Evolutionary conservation across 2,797 vertebrate genomes (phyloP).

Genomic region (Rhabdomys pumilio): DNA sequence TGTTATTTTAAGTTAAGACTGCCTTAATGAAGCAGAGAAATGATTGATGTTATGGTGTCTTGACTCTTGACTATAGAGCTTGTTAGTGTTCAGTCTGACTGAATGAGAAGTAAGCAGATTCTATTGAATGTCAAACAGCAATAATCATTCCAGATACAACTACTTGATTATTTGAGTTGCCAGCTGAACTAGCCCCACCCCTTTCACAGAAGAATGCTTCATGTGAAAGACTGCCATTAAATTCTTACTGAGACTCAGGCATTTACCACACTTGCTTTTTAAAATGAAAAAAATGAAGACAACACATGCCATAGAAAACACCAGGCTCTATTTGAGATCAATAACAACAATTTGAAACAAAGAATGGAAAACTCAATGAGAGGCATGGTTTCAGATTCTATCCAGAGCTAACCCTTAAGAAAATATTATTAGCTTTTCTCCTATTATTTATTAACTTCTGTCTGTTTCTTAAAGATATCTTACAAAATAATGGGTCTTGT

Average conservation of each 20-base stretch:
- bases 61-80: not conserved
- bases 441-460: not conserved
- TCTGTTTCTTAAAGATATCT: not conserved
- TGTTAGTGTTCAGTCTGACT: not conserved
- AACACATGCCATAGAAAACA: not conserved
- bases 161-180: not conserved
- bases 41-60: constrained; percentile 11
- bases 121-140: not conserved
- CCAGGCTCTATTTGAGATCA: not conserved
- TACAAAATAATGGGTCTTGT: not conserved
- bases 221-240: constrained; percentile 5
- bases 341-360: not conserved
- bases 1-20: not conserved
- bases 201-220: not conserved
- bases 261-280: not conserved
- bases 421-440: not conserved
- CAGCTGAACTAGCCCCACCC: not conserved
- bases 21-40: not conserved
- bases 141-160: not conserved
- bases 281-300: not conserved
- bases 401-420: not conserved
- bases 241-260: not conserved
- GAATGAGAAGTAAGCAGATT: not conserved
- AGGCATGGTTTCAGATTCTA: not conserved
- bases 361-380: not conserved